Evolutionary conservation across 2,797 vertebrate species (phyloP).

Genomic region (Falco peregrinus): DNA sequence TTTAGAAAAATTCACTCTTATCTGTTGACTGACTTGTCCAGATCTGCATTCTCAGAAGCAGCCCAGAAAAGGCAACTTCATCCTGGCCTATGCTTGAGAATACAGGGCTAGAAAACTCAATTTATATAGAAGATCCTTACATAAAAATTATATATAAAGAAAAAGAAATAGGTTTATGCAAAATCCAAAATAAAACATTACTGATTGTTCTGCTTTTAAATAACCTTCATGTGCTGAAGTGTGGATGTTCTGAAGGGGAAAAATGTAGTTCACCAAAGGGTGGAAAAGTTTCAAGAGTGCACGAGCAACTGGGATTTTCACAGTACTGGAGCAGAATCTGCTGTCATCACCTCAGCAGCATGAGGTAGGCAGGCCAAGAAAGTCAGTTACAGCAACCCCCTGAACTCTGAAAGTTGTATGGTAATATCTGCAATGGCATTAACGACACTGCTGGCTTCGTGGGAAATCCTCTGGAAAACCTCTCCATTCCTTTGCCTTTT

Average conservation of each 20-base stretch:
- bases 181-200: slow-evolving; percentile 43
- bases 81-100: not conserved
- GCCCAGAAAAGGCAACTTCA: not conserved
- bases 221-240: not conserved
- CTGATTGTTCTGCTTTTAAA: not conserved
- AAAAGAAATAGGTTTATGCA: not conserved
- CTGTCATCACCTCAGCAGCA: not conserved
- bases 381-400: not conserved
- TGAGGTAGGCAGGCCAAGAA: not conserved
- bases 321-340: not conserved
- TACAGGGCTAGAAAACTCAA: not conserved
- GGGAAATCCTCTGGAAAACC: not conserved
- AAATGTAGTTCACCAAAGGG: not conserved
- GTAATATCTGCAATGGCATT: not conserved
- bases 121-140: not conserved
- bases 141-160: not conserved
- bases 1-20: not conserved
- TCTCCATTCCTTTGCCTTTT: not conserved
- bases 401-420: not conserved
- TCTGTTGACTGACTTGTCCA: not conserved
- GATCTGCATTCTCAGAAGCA: not conserved
- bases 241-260: slow-evolving; percentile 6
- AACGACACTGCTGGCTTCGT: not conserved
- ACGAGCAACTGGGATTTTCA: not conserved
- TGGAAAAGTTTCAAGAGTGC: not conserved